Evolutionary conservation across 1,140 invertebrate species (phyloP).

Genomic region (Lethocerus indicus): DNA sequence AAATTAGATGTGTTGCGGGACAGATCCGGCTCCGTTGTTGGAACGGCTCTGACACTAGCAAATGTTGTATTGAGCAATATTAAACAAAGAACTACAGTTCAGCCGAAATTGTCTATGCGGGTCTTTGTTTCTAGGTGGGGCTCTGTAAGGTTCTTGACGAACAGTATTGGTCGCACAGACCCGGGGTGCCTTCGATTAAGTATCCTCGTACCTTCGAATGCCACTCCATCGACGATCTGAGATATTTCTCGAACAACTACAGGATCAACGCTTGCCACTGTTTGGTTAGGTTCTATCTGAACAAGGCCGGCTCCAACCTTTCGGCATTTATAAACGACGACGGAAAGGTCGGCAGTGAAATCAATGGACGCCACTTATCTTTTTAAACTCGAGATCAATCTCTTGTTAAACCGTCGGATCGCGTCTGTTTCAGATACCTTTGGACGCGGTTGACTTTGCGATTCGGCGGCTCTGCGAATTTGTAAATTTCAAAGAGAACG

Average conservation of each 20-base stretch:
- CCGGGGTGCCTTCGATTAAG: conserved; percentile 55
- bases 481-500: conserved; percentile 53
- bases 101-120: neutral
- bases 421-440: conserved; percentile 28
- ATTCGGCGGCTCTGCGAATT: conserved; percentile 58
- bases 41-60: neutral
- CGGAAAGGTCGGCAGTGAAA: neutral
- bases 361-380: neutral
- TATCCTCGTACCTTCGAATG: conserved; percentile 81
- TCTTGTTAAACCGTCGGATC: neutral
- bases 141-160: conserved; percentile 65
- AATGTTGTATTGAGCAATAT: no score
- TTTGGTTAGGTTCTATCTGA: conserved; percentile 55
- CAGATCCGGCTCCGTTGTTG: neutral
- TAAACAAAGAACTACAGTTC: no score
- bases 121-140: conserved; percentile 32
- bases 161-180: conserved; percentile 77
- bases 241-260: conserved; percentile 79
- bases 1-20: neutral
- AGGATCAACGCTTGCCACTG: conserved; percentile 72
- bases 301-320: conserved; percentile 15
- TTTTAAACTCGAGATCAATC: neutral
- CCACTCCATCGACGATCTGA: conserved; percentile 68
- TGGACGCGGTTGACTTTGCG: conserved; percentile 59
- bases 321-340: conserved; percentile 1